Conservation (phyloP, 2,888 invertebrate genomes). For the Drosophila borealis region DNA sequence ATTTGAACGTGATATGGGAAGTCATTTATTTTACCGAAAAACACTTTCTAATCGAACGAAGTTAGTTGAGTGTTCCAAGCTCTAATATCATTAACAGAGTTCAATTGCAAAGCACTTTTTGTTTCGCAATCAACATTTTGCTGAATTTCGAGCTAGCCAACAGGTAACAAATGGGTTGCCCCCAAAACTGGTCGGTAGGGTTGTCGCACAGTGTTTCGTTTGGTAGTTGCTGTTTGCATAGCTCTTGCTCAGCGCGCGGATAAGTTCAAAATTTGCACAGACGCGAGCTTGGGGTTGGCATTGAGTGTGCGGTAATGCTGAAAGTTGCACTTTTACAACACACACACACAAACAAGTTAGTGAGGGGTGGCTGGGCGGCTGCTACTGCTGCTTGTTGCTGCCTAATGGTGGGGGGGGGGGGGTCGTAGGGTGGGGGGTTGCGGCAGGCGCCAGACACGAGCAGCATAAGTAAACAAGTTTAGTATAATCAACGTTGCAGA, state of each 20-base stretch:
- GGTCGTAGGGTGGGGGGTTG: constrained; percentile 1
- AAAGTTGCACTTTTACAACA: constrained; percentile 69
- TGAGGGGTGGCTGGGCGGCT: not conserved
- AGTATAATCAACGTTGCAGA: constrained; percentile 70
- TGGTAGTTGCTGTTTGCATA: constrained; percentile 58
- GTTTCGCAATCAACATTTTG: constrained; percentile 10
- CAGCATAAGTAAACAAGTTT: constrained; percentile 76
- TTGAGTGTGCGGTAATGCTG: constrained; percentile 65
- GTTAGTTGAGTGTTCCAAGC: no score
- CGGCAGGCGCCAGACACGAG: constrained; percentile 35
- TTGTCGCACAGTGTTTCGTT: constrained; percentile 22
- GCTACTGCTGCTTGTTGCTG: not conserved
- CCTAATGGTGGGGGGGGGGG: constrained; percentile 2
- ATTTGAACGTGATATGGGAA: no score
- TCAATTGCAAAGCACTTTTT: constrained; percentile 1
- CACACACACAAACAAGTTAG: constrained; percentile 9
- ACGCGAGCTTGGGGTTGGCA: constrained; percentile 3
- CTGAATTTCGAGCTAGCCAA: constrained; percentile 4
- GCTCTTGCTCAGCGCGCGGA: constrained; percentile 63
- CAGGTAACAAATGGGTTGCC: constrained; percentile 23
- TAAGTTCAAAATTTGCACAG: constrained; percentile 75
- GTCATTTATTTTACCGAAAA: no score
- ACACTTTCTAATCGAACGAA: no score
- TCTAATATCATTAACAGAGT: not conserved
- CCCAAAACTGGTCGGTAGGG: not conserved